A percentile compares a stretch with the other conserved stretches of the same genome.
Conservation (phyloP, 1,140 invertebrate genomes). For the Aphelinus certus region DNA sequence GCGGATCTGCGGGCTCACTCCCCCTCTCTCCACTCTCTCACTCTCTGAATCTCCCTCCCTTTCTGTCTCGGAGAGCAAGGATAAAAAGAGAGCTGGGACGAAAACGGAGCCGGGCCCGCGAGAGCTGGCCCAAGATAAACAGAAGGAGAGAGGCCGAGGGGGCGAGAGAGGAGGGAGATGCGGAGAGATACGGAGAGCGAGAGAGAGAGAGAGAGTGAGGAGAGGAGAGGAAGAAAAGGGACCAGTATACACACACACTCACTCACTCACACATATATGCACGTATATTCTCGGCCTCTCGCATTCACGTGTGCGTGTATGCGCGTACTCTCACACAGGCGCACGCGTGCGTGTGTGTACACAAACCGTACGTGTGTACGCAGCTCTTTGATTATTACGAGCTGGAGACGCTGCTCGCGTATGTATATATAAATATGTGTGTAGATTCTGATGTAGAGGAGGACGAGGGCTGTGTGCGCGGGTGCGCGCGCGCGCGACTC, state of each 20-base stretch:
- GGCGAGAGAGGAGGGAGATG: background rate
- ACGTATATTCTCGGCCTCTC: too few species aligned
- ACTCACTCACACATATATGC: too few species aligned
- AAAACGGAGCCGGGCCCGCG: conserved; percentile 18
- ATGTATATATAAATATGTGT: too few species aligned
- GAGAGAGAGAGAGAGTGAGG: conserved; percentile 27
- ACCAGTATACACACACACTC: background rate
- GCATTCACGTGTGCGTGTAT: background rate
- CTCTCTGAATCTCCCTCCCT: too few species aligned
- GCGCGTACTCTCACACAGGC: conserved; percentile 15
- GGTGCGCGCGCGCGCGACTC: too few species aligned
- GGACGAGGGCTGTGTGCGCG: too few species aligned
- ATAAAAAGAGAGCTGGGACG: background rate
- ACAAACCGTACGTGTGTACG: background rate
- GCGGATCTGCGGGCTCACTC: background rate
- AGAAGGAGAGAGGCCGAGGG: background rate
- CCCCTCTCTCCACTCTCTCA: too few species aligned
- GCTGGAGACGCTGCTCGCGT: too few species aligned
- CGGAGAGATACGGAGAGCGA: conserved; percentile 7
- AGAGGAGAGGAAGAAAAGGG: conserved; percentile 11
- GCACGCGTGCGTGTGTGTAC: conserved; percentile 35
- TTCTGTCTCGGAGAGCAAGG: too few species aligned
- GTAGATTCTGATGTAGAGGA: too few species aligned
- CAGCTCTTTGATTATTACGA: too few species aligned
- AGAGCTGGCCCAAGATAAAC: conserved; percentile 11